phyloP scores from a whole-genome alignment of 2,797 vertebrate genomes.

The Meriones psammophilus region DNA sequence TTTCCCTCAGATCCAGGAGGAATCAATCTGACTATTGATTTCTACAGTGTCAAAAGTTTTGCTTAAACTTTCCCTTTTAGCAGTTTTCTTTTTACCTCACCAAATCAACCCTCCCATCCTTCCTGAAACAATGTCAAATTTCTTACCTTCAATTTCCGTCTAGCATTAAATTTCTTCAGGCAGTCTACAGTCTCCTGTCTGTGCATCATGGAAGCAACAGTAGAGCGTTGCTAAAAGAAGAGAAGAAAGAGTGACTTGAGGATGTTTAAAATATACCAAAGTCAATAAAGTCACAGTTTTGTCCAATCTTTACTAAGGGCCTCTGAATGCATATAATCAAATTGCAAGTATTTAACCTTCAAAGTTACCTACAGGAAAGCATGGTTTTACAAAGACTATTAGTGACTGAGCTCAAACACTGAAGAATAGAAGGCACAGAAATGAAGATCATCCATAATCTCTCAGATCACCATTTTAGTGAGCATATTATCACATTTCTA shows the following conservation, averaged over 20 bases:
- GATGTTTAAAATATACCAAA: background rate
- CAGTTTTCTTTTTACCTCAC: background rate
- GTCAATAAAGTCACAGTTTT: background rate
- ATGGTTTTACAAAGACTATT: background rate
- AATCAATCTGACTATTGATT: background rate
- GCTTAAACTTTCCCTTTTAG: background rate
- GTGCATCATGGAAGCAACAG: constrained; percentile 99
- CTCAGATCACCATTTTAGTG: background rate
- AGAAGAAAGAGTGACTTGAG: constrained; percentile 61
- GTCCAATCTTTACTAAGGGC: background rate
- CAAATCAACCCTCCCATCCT: background rate
- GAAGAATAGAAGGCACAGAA: background rate
- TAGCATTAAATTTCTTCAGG: constrained; percentile 98
- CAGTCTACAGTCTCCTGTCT: constrained; percentile 99
- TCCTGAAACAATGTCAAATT: background rate
- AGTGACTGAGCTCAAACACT: background rate
- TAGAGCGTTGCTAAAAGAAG: constrained; percentile 95
- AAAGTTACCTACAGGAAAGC: background rate
- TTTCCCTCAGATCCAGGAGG: background rate
- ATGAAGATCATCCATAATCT: background rate
- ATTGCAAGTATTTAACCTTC: background rate
- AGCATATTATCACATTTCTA: background rate
- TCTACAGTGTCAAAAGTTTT: background rate
- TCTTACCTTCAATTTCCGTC: constrained; percentile 96
- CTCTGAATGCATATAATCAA: background rate